Evolutionary conservation across 2,888 invertebrate genomes (phyloP).

Genomic region (Diaperis boleti): DNA sequence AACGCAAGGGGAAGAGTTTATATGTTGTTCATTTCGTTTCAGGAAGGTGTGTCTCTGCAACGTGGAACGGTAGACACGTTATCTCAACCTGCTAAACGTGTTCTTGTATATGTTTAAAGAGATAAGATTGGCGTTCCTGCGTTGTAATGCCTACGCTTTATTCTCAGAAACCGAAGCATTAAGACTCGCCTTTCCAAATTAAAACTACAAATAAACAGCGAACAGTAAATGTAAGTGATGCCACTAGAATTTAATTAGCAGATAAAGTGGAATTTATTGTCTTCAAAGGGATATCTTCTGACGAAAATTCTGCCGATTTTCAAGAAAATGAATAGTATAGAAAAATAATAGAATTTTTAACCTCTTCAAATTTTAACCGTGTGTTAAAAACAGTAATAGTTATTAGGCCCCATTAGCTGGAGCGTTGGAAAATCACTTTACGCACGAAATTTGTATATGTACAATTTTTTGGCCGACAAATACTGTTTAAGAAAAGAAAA

Average conservation of each 20-base stretch:
- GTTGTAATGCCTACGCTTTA: slow-evolving; percentile 46
- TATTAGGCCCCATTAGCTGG: too few species aligned
- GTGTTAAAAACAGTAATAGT: too few species aligned
- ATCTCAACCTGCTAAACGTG: slow-evolving; percentile 47
- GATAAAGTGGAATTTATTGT: slow-evolving; percentile 18
- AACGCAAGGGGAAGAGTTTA: slow-evolving; percentile 45
- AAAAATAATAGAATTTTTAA: not conserved
- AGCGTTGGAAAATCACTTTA: too few species aligned
- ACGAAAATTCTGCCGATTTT: too few species aligned
- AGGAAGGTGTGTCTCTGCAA: slow-evolving; percentile 37
- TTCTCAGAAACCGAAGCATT: slow-evolving; percentile 42
- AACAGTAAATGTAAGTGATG: slow-evolving; percentile 3
- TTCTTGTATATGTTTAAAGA: slow-evolving; percentile 51
- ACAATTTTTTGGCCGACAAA: too few species aligned
- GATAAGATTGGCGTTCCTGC: slow-evolving; percentile 51
- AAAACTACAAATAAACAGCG: slow-evolving; percentile 40
- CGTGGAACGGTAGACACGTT: slow-evolving; percentile 36
- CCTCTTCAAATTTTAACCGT: too few species aligned
- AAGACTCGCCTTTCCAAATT: slow-evolving; percentile 31
- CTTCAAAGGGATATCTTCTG: not conserved
- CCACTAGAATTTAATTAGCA: slow-evolving; percentile 29
- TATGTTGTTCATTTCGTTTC: slow-evolving; percentile 46
- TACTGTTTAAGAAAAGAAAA: too few species aligned
- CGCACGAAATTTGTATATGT: too few species aligned
- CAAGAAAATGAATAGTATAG: slow-evolving; percentile 6